A percentile compares a stretch with the other conserved stretches of the same genome.
phyloP scores from a whole-genome alignment of 1,140 invertebrate genomes.

The Episyrphus balteatus region DNA sequence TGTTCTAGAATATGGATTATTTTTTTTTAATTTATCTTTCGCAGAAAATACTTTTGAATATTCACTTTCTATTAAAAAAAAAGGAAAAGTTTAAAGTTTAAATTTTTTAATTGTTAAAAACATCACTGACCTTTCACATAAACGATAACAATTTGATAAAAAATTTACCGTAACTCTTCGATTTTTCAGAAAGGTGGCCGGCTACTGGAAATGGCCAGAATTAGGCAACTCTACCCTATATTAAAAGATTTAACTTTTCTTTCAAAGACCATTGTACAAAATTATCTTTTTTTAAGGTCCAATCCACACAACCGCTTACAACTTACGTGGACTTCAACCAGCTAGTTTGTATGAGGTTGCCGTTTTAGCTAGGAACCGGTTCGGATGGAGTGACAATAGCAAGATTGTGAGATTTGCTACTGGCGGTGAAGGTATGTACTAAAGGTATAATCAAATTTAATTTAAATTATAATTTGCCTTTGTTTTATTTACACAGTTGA shows the following conservation, averaged over 20 bases:
- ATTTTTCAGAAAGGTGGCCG: too few species aligned
- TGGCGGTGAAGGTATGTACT: conserved; percentile 44
- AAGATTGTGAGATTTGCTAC: conserved; percentile 53
- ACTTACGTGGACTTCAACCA: conserved; percentile 49
- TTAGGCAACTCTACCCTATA: not conserved
- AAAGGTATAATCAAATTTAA: not conserved
- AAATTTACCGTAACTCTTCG: too few species aligned
- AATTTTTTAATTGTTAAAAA: too few species aligned
- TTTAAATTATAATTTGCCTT: not conserved
- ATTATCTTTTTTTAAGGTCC: conserved; percentile 35
- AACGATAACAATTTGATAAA: too few species aligned
- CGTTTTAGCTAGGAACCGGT: conserved; percentile 54
- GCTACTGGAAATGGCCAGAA: too few species aligned
- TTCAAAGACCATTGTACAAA: not conserved
- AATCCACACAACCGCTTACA: conserved; percentile 52
- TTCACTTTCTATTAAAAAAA: too few species aligned
- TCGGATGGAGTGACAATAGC: conserved; percentile 56
- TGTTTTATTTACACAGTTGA: conserved; percentile 14
- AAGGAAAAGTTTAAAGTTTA: too few species aligned
- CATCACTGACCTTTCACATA: too few species aligned
- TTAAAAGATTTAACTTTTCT: not conserved
- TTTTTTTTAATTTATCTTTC: too few species aligned
- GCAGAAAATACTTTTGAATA: too few species aligned
- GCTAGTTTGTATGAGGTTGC: conserved; percentile 54
- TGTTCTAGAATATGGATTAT: too few species aligned